phyloP scores from a whole-genome alignment of 2,797 vertebrate species.

The Anguilla marmorata region DNA sequence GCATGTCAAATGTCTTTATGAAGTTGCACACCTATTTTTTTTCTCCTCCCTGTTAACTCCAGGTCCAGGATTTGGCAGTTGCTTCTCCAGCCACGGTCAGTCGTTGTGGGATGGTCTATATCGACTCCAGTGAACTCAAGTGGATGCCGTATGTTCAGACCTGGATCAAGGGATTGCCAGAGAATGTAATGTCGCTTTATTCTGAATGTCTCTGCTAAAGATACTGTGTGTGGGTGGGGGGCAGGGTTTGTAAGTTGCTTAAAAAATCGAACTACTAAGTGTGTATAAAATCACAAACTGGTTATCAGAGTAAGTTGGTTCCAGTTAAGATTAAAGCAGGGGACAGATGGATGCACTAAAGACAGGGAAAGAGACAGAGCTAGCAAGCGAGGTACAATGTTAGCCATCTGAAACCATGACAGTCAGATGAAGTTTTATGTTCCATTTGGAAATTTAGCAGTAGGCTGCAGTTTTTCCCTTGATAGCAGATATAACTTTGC shows the following conservation, averaged over 20 bases:
- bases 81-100: conserved; percentile 89
- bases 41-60: neutral
- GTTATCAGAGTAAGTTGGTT: neutral
- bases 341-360: neutral
- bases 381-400: neutral
- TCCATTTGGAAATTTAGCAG: neutral
- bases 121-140: conserved; percentile 84
- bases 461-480: neutral
- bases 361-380: neutral
- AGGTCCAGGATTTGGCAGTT: conserved; percentile 86
- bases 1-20: neutral
- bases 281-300: neutral
- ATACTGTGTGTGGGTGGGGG: neutral
- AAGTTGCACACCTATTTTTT: neutral
- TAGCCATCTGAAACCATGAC: neutral
- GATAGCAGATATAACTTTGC: neutral
- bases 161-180: conserved; percentile 72
- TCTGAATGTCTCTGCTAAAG: neutral
- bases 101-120: conserved; percentile 87
- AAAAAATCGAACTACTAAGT: neutral
- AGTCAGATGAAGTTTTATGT: neutral
- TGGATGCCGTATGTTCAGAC: conserved; percentile 87
- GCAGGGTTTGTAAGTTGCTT: neutral
- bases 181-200: conserved; percentile 63
- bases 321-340: neutral